Percentiles rank a stretch among this genome's conserved stretches.
These are phyloP conservation scores for Pammene aurita DNA, from an alignment of 2,888 invertebrate species.

Conservation along the genomic window DNA sequence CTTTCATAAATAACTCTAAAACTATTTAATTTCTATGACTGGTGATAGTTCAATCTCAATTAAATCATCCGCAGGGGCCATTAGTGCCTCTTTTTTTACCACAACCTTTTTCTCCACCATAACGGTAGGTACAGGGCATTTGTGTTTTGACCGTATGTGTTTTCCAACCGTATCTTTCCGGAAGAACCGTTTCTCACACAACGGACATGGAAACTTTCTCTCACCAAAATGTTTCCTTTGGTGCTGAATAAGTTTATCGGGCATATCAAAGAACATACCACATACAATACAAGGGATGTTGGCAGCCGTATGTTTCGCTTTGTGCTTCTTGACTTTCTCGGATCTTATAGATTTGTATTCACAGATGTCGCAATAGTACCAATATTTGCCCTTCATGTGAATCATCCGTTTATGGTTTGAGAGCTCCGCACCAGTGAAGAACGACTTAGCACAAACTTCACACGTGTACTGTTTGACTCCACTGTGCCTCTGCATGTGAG, in stretches of 20 bases:
- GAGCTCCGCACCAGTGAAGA: conserved; percentile 63
- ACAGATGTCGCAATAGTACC: conserved; percentile 62
- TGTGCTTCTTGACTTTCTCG: conserved; percentile 56
- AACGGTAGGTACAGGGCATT: conserved; percentile 39
- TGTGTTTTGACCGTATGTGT: conserved; percentile 50
- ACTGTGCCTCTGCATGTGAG: conserved; percentile 65
- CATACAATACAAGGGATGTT: conserved; percentile 63
- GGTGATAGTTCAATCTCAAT: conserved; percentile 40
- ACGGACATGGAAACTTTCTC: conserved; percentile 58
- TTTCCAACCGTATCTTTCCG: conserved; percentile 52
- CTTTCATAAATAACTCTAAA: conserved; percentile 21
- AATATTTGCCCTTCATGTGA: conserved; percentile 54
- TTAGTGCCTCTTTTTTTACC: conserved; percentile 38
- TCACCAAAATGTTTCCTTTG: conserved; percentile 61
- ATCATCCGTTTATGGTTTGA: conserved; percentile 60
- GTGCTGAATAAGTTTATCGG: conserved; percentile 58
- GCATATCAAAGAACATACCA: conserved; percentile 61
- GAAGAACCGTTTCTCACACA: conserved; percentile 61
- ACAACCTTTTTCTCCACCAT: conserved; percentile 35
- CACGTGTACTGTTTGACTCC: conserved; percentile 64
- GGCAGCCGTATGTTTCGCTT: conserved; percentile 54
- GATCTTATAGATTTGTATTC: conserved; percentile 55
- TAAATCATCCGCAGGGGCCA: conserved; percentile 22
- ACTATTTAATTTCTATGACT: conserved; percentile 29
- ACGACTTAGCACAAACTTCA: conserved; percentile 66